phyloP scores from a whole-genome alignment of 2,888 invertebrate species.

The Dendrolimus pini region DNA sequence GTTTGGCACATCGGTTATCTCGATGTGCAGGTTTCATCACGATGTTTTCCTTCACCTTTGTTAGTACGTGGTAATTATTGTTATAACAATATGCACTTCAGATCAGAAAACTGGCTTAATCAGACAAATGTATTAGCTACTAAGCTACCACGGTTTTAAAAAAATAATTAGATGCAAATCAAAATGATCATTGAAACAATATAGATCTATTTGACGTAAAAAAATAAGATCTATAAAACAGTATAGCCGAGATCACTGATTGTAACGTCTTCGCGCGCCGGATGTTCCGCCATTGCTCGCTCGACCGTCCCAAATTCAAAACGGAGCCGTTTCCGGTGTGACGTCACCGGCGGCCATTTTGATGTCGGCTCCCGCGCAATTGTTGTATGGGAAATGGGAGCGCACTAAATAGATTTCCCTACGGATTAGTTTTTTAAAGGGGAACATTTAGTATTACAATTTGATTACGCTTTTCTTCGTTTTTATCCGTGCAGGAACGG shows the following conservation, averaged over 20 bases:
- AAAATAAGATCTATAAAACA: slow-evolving; percentile 20
- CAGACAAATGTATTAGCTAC: no score
- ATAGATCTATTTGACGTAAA: slow-evolving; percentile 5
- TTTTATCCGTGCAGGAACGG: no score
- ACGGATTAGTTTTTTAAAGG: slow-evolving; percentile 37
- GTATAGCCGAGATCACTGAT: slow-evolving; percentile 51
- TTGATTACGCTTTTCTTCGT: no score
- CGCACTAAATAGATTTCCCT: slow-evolving; percentile 61
- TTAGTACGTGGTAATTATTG: no score
- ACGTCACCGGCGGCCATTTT: slow-evolving; percentile 65
- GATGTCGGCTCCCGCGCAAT: slow-evolving; percentile 53
- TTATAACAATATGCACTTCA: no score
- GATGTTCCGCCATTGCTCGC: slow-evolving; percentile 75
- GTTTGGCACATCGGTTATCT: no score
- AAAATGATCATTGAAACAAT: neutral
- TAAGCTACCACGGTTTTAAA: slow-evolving; percentile 11
- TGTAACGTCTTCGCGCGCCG: slow-evolving; percentile 71
- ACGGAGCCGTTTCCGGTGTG: slow-evolving; percentile 74
- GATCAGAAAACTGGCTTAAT: no score
- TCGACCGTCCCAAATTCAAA: slow-evolving; percentile 76
- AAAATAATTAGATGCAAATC: slow-evolving; percentile 17
- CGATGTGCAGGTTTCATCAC: no score
- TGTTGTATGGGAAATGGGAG: slow-evolving; percentile 64
- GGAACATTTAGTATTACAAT: neutral
- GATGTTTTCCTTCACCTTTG: no score